Base-by-base conservation (phyloP, 2,797 vertebrate species). In the Knipowitschia caucasica region DNA sequence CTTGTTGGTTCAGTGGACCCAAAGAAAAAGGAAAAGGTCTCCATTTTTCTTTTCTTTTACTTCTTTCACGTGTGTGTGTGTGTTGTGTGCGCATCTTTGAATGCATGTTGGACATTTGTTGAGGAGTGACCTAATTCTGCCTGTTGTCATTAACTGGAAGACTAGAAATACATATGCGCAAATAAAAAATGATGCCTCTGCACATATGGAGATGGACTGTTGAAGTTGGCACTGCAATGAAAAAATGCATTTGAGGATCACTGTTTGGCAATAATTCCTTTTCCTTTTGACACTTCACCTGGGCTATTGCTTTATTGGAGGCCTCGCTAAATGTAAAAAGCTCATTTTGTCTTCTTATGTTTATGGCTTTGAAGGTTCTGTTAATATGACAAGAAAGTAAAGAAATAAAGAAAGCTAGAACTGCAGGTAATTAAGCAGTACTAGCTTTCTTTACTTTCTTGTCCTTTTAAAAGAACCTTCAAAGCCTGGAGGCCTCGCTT, bases 71-170 rank as follows among this genome's bases (percentile, higher is more conserved):
- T 44, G 15, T 42, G 36, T 20, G 40, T 54, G 53, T 23, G 24
- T 11, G 42, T 45, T 24, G 42, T 53, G 35, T 47, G 12, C 56
- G 29, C 56, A 30, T 44, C 61, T 65, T 64, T 81, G 69, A 79
- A 82, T 79, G 70, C 59, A 66, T 81, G 78, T 77, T 75, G 76
- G 83, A 78, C 69, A 75, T 86, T 86, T 85, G 80, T 76, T 66
- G 69, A 73, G 52, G 64, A 75, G 64, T 85, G 86, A 89, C 82
- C 87, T 72, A 84, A 83, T 87, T 89, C 84, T 89, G 87, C 88
- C 86, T 73, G 60, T 71, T 69, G 53, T 71, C 77, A 85, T 89
- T 89, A 82, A 83, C 77, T 75, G 69, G 75, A 82, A 82, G 79
- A 82, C 14, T n/a, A 50, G 75, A 82, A 74, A 20, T 39, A 20